Conservation (phyloP, 2,113 vertebrate genomes). For the Melospiza melodia region DNA sequence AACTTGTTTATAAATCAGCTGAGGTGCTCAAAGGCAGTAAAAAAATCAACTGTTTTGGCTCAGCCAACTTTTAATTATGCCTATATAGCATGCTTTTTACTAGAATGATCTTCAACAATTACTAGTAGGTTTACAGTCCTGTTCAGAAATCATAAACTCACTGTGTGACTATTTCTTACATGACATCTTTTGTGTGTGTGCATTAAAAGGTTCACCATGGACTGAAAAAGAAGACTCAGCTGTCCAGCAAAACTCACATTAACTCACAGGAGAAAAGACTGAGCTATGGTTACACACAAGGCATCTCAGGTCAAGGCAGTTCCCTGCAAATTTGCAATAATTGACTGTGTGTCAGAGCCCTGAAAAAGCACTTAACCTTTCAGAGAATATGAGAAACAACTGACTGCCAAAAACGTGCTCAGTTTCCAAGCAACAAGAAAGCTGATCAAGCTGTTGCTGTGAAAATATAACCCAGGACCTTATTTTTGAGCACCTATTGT, state of each 20-base stretch:
- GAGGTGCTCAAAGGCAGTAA: background rate
- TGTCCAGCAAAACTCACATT: background rate
- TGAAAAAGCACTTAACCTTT: background rate
- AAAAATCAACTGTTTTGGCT: background rate
- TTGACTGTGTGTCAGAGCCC: background rate
- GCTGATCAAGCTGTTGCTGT: background rate
- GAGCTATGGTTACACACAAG: background rate
- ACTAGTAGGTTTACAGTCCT: background rate
- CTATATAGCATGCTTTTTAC: background rate
- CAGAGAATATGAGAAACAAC: background rate
- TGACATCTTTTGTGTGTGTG: background rate
- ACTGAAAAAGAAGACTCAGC: background rate
- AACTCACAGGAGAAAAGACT: background rate
- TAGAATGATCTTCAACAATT: background rate
- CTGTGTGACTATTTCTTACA: background rate
- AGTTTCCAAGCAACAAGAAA: background rate
- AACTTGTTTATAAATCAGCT: background rate
- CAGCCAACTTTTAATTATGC: background rate
- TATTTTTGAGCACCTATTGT: background rate
- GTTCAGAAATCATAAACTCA: background rate
- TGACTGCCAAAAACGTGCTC: background rate
- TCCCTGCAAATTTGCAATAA: background rate
- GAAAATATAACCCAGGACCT: background rate
- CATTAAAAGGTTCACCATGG: background rate
- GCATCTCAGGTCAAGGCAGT: background rate